Percentiles rank a stretch among this genome's conserved stretches.
Evolutionary conservation across 2,888 invertebrate species (phyloP).

Genomic region (Lagria hirta): DNA sequence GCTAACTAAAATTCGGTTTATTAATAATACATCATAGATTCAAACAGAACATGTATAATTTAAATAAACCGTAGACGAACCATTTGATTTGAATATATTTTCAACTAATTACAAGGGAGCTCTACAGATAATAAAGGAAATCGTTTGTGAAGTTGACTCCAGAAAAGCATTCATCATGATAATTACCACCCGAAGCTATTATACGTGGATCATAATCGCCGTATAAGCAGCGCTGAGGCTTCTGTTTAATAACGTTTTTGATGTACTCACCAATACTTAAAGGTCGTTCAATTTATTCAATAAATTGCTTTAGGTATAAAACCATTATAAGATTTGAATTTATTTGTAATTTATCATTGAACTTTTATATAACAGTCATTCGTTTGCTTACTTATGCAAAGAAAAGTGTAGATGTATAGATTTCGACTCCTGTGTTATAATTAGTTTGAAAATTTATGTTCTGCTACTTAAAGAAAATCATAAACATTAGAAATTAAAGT

Average conservation of each 20-base stretch:
- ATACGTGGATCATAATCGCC: constrained; percentile 22
- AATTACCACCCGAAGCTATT: constrained; percentile 24
- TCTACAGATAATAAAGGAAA: constrained; percentile 31
- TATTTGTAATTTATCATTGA: constrained; percentile 14
- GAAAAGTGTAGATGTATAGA: too few relatives aligned
- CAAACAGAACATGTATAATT: too few relatives aligned
- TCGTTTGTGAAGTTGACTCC: constrained; percentile 26
- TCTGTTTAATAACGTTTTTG: constrained; percentile 27
- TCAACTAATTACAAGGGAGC: constrained; percentile 21
- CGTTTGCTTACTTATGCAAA: too few relatives aligned
- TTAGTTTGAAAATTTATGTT: too few relatives aligned
- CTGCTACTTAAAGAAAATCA: too few relatives aligned
- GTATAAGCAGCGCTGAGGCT: constrained; percentile 18
- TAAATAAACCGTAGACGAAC: too few relatives aligned
- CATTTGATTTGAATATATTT: too few relatives aligned
- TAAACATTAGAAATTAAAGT: too few relatives aligned
- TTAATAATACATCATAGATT: too few relatives aligned
- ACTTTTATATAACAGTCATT: constrained; percentile 12
- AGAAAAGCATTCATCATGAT: constrained; percentile 24
- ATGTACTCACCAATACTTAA: constrained; percentile 10
- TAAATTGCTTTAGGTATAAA: constrained; percentile 17
- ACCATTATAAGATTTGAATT: constrained; percentile 10
- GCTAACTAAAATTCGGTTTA: too few relatives aligned
- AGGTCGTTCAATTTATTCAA: constrained; percentile 26
- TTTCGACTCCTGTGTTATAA: too few relatives aligned